These are phyloP conservation scores for Papilio gigon DNA, from an alignment of 2,888 invertebrate species.

Conservation along the genomic window DNA sequence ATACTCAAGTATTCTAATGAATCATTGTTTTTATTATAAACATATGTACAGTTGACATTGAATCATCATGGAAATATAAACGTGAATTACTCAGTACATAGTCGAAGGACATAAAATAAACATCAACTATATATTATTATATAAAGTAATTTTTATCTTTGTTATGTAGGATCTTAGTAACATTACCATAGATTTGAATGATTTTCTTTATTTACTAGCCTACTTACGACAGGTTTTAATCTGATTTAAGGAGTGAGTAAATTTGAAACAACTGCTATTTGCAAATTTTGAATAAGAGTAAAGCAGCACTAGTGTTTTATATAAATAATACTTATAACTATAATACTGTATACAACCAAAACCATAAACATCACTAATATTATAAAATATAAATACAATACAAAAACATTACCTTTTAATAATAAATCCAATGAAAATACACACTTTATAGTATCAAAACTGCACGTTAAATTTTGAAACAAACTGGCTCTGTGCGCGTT, in stretches of 20 bases:
- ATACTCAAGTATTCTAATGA: not conserved
- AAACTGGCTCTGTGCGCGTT: constrained; percentile 23
- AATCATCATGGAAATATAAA: constrained; percentile 14
- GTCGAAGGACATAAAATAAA: constrained; percentile 3
- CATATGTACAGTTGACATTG: not conserved
- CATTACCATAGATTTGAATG: no score
- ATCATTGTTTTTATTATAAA: not conserved
- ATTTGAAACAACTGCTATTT: no score
- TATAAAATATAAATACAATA: no score
- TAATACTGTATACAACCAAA: no score
- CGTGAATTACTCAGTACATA: not conserved
- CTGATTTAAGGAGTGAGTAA: no score
- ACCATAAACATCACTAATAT: no score
- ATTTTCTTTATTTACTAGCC: no score
- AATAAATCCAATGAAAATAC: constrained; percentile 4
- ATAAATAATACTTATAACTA: constrained; percentile 6
- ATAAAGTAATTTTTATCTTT: no score
- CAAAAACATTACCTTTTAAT: constrained; percentile 15
- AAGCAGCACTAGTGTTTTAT: not conserved
- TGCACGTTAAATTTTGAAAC: constrained; percentile 24
- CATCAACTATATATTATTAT: no score
- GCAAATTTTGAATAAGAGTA: no score
- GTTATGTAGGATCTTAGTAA: no score
- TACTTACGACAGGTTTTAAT: no score
- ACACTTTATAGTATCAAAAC: constrained; percentile 13